These are phyloP conservation scores for Apamea sordens DNA, from an alignment of 2,888 invertebrate species.

Conservation along the genomic window DNA sequence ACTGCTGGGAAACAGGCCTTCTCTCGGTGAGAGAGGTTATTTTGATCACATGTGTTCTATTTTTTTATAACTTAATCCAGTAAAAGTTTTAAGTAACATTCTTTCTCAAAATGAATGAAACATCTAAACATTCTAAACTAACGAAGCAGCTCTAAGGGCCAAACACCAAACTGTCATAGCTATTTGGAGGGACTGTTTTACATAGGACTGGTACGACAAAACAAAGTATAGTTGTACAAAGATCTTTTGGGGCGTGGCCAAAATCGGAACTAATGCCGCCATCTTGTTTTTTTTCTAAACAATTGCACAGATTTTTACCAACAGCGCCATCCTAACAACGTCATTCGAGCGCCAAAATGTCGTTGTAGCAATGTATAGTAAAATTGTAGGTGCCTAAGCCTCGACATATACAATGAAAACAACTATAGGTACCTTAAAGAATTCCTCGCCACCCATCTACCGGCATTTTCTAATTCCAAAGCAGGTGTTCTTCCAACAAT, in stretches of 20 bases:
- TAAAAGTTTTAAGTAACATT: not conserved
- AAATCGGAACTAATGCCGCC: not conserved
- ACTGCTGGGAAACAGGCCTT: too few relatives aligned
- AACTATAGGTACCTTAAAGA: not conserved
- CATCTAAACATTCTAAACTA: not conserved
- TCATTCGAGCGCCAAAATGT: not conserved
- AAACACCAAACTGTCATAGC: not conserved
- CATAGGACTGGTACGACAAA: not conserved
- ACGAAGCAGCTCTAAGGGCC: not conserved
- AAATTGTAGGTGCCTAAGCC: not conserved
- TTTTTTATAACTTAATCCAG: not conserved
- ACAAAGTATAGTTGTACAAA: not conserved
- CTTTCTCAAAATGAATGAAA: not conserved
- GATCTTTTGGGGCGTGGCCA: not conserved
- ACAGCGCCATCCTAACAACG: too few relatives aligned
- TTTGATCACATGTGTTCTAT: too few relatives aligned
- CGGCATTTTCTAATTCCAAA: constrained; percentile 34
- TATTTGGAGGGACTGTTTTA: not conserved
- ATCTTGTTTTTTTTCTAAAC: not conserved
- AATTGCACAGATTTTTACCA: not conserved
- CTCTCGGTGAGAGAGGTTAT: too few relatives aligned
- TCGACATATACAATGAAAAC: not conserved
- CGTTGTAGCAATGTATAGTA: not conserved
- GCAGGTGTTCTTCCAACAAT: constrained; percentile 49
- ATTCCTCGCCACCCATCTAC: not conserved